phyloP scores from a whole-genome alignment of 2,888 invertebrate genomes.

The Girardia tigrina region DNA sequence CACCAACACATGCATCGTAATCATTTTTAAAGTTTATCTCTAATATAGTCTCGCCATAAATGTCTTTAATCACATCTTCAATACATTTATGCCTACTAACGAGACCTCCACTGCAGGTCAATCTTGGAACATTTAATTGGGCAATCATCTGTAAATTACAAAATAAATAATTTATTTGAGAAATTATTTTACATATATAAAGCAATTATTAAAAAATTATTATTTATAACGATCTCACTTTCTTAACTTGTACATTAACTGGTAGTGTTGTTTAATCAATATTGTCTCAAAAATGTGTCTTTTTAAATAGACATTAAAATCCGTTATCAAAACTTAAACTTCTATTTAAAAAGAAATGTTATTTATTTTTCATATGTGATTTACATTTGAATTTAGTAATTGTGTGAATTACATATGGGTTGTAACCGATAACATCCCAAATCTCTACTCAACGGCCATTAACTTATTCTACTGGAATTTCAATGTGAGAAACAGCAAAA shows the following conservation, averaged over 20 bases:
- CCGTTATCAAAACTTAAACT: too few species aligned
- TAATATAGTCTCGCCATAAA: background rate
- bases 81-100: background rate
- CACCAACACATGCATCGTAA: slow-evolving; percentile 1
- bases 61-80: background rate
- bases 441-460: too few species aligned
- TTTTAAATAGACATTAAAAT: too few species aligned
- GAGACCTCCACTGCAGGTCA: background rate
- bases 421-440: too few species aligned
- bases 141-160: background rate
- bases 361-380: too few species aligned
- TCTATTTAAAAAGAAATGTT: too few species aligned
- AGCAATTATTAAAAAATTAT: background rate
- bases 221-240: background rate
- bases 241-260: background rate
- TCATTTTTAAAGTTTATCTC: background rate
- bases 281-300: background rate
- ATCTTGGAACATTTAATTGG: background rate
- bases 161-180: background rate
- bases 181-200: background rate
- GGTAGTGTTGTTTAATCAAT: background rate
- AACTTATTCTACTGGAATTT: too few species aligned
- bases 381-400: too few species aligned
- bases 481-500: too few species aligned
- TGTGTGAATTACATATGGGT: too few species aligned